These are phyloP conservation scores for Diplodus sargus DNA, from an alignment of 2,797 vertebrate genomes.

Conservation along the genomic window DNA sequence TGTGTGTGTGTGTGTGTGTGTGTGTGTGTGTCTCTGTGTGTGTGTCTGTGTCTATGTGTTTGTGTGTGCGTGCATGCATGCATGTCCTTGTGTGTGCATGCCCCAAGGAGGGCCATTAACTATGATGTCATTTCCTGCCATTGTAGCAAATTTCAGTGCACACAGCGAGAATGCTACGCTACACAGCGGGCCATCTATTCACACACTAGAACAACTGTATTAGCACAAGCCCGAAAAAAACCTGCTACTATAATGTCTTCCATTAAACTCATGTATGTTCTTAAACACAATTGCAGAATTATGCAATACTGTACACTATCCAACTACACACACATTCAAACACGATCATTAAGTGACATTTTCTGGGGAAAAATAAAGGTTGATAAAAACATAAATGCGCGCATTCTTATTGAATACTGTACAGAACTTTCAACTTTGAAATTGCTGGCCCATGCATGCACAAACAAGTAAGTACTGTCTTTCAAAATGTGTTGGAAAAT, in stretches of 20 bases:
- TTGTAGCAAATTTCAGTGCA: slow-evolving; percentile 67
- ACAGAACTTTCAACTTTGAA: not conserved
- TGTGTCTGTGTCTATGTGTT: not conserved
- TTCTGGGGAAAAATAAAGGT: not conserved
- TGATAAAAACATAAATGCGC: not conserved
- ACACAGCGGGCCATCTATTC: not conserved
- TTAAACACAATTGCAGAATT: not conserved
- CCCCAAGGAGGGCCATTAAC: slow-evolving; percentile 63
- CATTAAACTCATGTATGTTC: slow-evolving; percentile 1
- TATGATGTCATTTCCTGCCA: slow-evolving; percentile 78
- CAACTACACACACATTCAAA: not conserved
- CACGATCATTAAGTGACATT: not conserved
- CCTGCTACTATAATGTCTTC: not conserved
- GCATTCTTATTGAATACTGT: not conserved
- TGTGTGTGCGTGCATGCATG: slow-evolving; percentile 16
- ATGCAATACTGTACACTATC: too few species aligned
- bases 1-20: slow-evolving; percentile 4
- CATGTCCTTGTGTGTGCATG: slow-evolving; percentile 32
- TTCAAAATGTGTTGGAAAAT: not conserved
- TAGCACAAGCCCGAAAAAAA: slow-evolving; percentile 11
- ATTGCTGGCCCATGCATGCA: not conserved
- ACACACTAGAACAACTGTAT: slow-evolving; percentile 17
- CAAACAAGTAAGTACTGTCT: not conserved
- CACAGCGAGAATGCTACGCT: slow-evolving; percentile 21
- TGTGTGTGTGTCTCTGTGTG: too few species aligned